A percentile compares a stretch with the other conserved stretches of the same genome.
These are phyloP conservation scores for Aricia artaxerxes DNA, from an alignment of 2,888 invertebrate genomes.

Conservation along the genomic window DNA sequence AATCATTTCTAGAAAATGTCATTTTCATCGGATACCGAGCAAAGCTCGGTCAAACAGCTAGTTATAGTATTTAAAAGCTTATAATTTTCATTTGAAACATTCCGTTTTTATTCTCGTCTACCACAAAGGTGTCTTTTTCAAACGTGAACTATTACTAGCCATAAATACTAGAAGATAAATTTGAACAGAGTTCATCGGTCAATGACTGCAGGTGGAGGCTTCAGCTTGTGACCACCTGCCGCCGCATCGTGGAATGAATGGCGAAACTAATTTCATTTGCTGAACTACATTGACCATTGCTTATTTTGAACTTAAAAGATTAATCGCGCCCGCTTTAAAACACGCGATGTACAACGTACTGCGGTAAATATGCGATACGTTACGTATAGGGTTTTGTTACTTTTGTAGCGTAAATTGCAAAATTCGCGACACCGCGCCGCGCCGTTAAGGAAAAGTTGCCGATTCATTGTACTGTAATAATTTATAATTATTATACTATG, in stretches of 20 bases:
- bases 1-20: too few relatives aligned
- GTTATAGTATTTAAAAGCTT: background rate
- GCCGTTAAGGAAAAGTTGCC: background rate
- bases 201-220: constrained; percentile 1
- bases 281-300: background rate
- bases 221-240: background rate
- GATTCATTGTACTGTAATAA: background rate
- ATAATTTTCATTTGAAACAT: background rate
- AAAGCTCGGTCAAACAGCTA: too few relatives aligned
- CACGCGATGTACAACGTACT: background rate
- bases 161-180: constrained; percentile 9
- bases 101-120: background rate
- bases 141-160: background rate
- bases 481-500: background rate
- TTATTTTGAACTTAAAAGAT: background rate
- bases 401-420: background rate
- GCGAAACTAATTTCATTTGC: background rate
- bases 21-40: too few relatives aligned
- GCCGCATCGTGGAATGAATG: background rate
- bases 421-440: background rate
- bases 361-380: background rate
- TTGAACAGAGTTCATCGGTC: constrained; percentile 3
- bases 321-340: background rate
- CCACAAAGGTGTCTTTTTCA: background rate
- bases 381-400: background rate